Conservation (phyloP, 53 echinoderm and acorn worm genomes). For the Crossaster papposus region DNA sequence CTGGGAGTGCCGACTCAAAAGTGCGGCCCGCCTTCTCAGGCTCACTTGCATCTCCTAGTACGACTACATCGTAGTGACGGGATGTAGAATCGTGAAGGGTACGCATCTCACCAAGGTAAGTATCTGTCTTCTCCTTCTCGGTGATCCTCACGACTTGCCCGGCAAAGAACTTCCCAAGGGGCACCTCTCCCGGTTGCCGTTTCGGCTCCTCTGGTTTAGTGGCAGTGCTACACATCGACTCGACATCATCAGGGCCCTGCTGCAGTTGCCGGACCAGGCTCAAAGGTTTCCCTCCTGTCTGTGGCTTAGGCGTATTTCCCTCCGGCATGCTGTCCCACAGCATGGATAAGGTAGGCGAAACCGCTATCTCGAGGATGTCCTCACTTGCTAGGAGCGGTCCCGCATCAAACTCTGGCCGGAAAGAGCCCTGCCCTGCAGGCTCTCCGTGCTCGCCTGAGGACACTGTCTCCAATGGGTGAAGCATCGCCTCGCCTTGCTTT, state of each 20-base stretch:
- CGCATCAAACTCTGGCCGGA: neutral
- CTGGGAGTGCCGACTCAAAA: neutral
- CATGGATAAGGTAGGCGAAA: neutral
- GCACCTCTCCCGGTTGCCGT: neutral
- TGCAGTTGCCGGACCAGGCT: too few species aligned
- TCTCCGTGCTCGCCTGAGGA: too few species aligned
- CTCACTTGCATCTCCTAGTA: neutral
- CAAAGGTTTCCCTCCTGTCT: constrained; percentile 12
- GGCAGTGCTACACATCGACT: too few species aligned
- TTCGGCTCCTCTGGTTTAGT: too few species aligned
- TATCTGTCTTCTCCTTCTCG: too few species aligned
- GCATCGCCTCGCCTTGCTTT: neutral
- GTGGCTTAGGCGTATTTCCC: constrained; percentile 3
- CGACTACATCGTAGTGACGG: constrained; percentile 21
- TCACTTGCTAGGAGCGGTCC: neutral
- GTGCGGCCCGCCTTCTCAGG: neutral
- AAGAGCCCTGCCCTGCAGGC: neutral
- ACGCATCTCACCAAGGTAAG: too few species aligned
- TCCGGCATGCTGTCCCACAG: neutral
- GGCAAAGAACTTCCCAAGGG: too few species aligned
- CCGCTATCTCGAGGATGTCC: neutral
- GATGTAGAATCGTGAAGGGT: neutral
- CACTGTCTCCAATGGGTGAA: neutral
- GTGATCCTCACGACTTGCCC: too few species aligned
- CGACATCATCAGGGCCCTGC: too few species aligned